A percentile compares a stretch with the other conserved stretches of the same genome.
Conservation (phyloP, 2,797 vertebrate genomes). For the Antennarius maculatus region DNA sequence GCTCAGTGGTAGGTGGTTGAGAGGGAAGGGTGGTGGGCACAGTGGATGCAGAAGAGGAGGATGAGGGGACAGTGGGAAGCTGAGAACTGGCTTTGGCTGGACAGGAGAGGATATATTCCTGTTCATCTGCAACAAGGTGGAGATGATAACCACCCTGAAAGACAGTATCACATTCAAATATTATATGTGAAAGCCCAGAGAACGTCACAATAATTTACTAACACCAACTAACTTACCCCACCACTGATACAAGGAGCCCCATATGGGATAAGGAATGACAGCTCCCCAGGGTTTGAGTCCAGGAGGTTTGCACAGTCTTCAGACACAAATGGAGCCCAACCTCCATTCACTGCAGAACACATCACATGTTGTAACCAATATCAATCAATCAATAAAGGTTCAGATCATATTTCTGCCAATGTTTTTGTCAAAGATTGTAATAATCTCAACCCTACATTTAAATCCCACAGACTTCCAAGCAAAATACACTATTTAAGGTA, state of each 20-base stretch:
- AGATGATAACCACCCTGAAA: conserved; percentile 58
- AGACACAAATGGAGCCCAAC: conserved; percentile 70
- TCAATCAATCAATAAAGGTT: background rate
- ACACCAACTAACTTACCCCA: conserved; percentile 55
- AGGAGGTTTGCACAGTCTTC: conserved; percentile 64
- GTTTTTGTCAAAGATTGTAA: too few species aligned
- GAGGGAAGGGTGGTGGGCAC: conserved; percentile 11
- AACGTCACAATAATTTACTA: background rate
- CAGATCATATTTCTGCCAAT: background rate
- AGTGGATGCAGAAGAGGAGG: conserved; percentile 9
- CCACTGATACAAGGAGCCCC: conserved; percentile 58
- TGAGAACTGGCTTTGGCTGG: conserved; percentile 24
- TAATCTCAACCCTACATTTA: background rate
- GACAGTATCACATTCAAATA: background rate
- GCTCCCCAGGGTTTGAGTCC: conserved; percentile 43
- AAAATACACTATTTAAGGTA: too few species aligned
- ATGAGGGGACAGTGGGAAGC: conserved; percentile 13
- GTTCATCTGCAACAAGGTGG: conserved; percentile 38
- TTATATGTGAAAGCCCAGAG: background rate
- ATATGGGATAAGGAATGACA: conserved; percentile 59
- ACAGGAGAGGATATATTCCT: conserved; percentile 67
- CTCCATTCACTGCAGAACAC: conserved; percentile 66
- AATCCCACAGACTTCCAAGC: background rate
- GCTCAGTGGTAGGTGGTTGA: conserved; percentile 26
- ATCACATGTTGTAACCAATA: background rate